Percentiles rank a stretch among this genome's conserved stretches.
Conservation (phyloP, 2,888 invertebrate species). For the Agrochola lychnidis region DNA sequence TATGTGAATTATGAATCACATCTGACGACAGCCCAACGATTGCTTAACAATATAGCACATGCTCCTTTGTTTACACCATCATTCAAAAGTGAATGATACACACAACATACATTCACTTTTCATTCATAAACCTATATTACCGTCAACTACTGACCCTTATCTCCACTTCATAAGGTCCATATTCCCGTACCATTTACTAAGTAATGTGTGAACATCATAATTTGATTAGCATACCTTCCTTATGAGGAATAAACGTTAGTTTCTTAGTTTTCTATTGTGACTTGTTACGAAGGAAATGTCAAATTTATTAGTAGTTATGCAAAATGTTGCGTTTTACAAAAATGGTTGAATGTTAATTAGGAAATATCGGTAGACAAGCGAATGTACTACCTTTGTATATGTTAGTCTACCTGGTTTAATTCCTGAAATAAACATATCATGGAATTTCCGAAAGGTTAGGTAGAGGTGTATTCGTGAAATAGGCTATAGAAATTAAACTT, state of each 20-base stretch:
- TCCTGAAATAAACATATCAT: background rate
- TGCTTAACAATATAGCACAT: conserved; percentile 18
- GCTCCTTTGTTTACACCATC: conserved; percentile 32
- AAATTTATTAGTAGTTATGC: conserved; percentile 45
- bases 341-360: conserved; percentile 30
- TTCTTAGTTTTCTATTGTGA: conserved; percentile 59
- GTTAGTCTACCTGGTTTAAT: background rate
- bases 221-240: conserved; percentile 64
- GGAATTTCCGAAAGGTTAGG: background rate
- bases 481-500: background rate
- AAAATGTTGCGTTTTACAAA: conserved; percentile 45
- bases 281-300: conserved; percentile 57
- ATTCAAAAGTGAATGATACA: conserved; percentile 37
- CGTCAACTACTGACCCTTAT: background rate
- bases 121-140: conserved; percentile 40
- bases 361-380: background rate
- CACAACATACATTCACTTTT: conserved; percentile 49
- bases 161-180: background rate
- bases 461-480: background rate
- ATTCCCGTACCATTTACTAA: conserved; percentile 5
- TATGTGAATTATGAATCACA: background rate
- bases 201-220: conserved; percentile 34
- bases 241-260: conserved; percentile 22
- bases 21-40: background rate
- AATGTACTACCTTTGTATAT: background rate